These are phyloP conservation scores for Ciconia nigra DNA, from an alignment of 2,797 vertebrate genomes.

Conservation along the genomic window DNA sequence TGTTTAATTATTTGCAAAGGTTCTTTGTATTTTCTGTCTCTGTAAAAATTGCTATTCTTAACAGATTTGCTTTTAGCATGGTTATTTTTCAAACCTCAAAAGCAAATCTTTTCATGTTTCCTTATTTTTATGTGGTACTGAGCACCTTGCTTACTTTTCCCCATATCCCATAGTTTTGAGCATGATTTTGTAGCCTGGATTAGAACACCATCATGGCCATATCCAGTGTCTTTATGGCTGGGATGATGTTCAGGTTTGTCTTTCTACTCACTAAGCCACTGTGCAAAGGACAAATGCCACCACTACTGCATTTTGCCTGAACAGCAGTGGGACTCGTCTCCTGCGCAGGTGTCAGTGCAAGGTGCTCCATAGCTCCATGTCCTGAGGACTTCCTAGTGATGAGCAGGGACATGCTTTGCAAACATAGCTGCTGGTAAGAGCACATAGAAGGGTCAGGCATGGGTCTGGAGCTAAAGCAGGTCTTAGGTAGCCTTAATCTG, in stretches of 20 bases:
- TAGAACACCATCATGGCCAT: neutral
- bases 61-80: neutral
- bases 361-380: rapidly evolving
- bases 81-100: neutral
- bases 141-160: neutral
- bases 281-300: neutral
- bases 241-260: neutral
- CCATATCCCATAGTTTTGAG: neutral
- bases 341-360: rapidly evolving
- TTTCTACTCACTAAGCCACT: neutral
- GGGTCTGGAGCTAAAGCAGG: neutral
- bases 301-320: neutral
- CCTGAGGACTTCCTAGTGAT: neutral
- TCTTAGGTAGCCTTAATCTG: neutral
- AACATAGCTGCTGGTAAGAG: neutral
- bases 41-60: neutral
- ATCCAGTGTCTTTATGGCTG: neutral
- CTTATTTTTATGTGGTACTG: neutral
- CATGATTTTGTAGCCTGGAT: neutral
- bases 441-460: neutral
- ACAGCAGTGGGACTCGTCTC: neutral
- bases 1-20: constrained; percentile 29
- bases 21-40: neutral
- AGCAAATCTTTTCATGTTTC: neutral
- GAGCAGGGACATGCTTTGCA: neutral